Conservation (phyloP, 2,797 vertebrate species). For the Pangasius mekongensis region DNA sequence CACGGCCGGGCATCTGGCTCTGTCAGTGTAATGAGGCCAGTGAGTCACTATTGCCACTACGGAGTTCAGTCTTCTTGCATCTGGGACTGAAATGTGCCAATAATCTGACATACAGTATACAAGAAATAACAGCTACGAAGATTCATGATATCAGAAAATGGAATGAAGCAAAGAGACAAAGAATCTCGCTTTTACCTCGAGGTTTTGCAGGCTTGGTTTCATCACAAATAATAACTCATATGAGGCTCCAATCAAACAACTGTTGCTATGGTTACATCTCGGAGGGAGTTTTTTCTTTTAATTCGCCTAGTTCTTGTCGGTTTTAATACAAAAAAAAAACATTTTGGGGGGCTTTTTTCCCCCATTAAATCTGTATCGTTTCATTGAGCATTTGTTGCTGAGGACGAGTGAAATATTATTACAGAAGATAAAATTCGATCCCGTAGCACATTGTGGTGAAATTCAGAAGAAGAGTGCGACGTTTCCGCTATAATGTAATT, state of each 20-base stretch:
- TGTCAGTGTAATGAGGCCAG: background rate
- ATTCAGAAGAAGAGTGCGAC: background rate
- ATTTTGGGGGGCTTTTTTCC: too few species aligned
- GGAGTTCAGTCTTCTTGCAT: background rate
- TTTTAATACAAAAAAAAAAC: background rate
- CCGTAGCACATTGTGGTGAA: background rate
- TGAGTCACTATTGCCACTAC: background rate
- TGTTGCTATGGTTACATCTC: background rate
- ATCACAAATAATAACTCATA: background rate
- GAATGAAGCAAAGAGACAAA: background rate
- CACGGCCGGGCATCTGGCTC: slow-evolving; percentile 2
- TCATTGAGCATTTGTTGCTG: background rate
- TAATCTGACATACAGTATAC: background rate
- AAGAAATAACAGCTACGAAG: background rate
- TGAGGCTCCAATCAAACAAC: background rate
- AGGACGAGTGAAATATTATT: background rate
- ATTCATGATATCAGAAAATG: background rate
- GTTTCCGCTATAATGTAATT: background rate
- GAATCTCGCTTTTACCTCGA: background rate
- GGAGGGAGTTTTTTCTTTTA: background rate
- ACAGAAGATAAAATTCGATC: background rate
- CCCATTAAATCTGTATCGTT: background rate
- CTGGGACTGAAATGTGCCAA: background rate
- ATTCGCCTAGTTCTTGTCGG: background rate
- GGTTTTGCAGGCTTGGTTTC: background rate